Base-by-base conservation (phyloP, 2,888 invertebrate genomes). In the Dasypogon diadema region DNA sequence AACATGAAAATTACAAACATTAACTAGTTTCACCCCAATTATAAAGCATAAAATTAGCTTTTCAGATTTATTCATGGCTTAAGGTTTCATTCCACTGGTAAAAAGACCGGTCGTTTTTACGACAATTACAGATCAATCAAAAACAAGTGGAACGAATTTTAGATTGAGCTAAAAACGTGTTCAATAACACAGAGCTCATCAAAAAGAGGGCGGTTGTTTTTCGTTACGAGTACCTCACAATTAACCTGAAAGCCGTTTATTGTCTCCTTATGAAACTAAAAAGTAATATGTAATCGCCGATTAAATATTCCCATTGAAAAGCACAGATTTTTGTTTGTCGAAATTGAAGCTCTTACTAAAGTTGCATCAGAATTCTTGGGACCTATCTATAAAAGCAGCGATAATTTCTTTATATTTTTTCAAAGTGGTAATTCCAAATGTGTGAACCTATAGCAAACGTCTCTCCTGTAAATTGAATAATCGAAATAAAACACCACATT, bases 1-100 rank as follows among this genome's bases (percentile, higher is more conserved):
- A 26, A 16, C 30, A 58, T 30, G 30, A 8, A 58, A 22, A 58
- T 56, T 30, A 30, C 30, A 30, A 22, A 10, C 16, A 16, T 30
- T 58, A 58, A 58, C 58, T 12, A 58, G 58, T 58, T 58, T 58
- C 58, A 58, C 58, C 58, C 58, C 58, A 58, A 58, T 58, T 58
- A 58, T n/a, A 14, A 2, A 16, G 58, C 58, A 30, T 58, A 58
- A 58, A 58, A 58, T 58, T 58, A 30, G 30, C 26, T 58, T 58
- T 58, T 26, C 8, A 34, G 30, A 58, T 14, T 58, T 30, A 30
- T 58, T 30, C 30, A 30, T 58, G 34, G 58, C 30, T 6, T 6
- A 0, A 30, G 34, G 10, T 30, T 10, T 30, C 34, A 58, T 58
- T 58, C 58, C 16, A 10, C 30, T 1, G 24, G 16, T 16, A 30